phyloP scores from a whole-genome alignment of 2,888 invertebrate genomes.

The Physocephala rufipes region DNA sequence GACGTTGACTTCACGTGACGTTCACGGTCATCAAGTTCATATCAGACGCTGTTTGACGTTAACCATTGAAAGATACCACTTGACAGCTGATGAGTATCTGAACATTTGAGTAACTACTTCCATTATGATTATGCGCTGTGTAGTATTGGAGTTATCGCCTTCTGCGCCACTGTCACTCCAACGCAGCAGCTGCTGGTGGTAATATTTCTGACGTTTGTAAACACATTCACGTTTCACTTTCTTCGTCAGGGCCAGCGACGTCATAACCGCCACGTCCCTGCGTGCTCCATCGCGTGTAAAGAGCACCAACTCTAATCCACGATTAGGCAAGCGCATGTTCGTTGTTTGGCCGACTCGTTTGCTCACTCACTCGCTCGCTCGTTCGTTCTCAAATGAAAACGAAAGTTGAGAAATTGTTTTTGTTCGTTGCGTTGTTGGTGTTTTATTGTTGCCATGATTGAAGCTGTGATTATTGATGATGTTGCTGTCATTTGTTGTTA shows the following conservation, averaged over 20 bases:
- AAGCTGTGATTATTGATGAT: neutral
- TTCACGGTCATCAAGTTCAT: neutral
- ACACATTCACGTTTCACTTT: conserved; percentile 2
- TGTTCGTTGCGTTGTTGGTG: conserved; percentile 34
- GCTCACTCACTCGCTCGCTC: no score
- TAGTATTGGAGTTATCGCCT: conserved; percentile 34
- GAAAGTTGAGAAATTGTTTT: conserved; percentile 52
- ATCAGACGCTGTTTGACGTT: neutral
- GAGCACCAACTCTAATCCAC: no score
- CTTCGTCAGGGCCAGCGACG: neutral
- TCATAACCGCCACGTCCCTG: neutral
- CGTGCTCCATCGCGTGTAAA: no score
- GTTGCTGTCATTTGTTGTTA: conserved; percentile 2
- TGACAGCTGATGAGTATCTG: conserved; percentile 7
- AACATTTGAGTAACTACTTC: neutral
- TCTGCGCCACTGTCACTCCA: conserved; percentile 14
- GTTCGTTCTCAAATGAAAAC: conserved; percentile 58
- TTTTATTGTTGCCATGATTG: no score
- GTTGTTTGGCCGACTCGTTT: no score
- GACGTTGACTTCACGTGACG: neutral
- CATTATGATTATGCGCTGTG: conserved; percentile 39
- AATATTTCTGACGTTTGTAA: neutral
- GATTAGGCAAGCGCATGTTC: no score
- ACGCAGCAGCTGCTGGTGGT: conserved; percentile 6
- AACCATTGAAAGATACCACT: neutral